phyloP scores from a whole-genome alignment of 2,888 invertebrate genomes.

The Lottia scabra region DNA sequence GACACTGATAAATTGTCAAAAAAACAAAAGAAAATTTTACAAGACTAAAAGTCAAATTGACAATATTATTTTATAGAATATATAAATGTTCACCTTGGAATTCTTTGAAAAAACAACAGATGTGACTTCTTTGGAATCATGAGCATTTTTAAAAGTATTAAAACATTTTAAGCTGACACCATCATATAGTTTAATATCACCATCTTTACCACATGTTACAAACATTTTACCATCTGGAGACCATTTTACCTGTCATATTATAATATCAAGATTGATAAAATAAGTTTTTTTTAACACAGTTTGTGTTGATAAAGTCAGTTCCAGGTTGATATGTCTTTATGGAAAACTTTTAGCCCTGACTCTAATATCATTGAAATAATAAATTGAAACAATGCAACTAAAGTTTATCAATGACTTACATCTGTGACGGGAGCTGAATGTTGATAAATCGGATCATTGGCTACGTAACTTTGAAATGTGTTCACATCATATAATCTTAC shows the following conservation, averaged over 20 bases:
- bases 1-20: too few relatives aligned
- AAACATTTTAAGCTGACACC: conserved; percentile 93
- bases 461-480: conserved; percentile 95
- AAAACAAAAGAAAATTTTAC: too few relatives aligned
- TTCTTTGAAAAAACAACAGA: conserved; percentile 94
- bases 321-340: too few relatives aligned
- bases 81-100: conserved; percentile 80
- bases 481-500: conserved; percentile 93
- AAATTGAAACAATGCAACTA: too few relatives aligned
- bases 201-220: conserved; percentile 92
- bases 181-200: conserved; percentile 96
- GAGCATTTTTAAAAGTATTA: conserved; percentile 92
- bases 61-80: too few relatives aligned
- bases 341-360: too few relatives aligned
- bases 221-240: conserved; percentile 80
- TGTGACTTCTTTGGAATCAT: conserved; percentile 93
- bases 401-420: conserved; percentile 53
- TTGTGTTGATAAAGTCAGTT: too few relatives aligned
- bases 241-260: conserved; percentile 72
- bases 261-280: too few relatives aligned
- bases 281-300: too few relatives aligned
- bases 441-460: conserved; percentile 80
- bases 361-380: too few relatives aligned
- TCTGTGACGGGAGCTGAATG: conserved; percentile 70
- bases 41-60: too few relatives aligned